These are phyloP conservation scores for Thalassaphorura encarpata DNA, from an alignment of 1,140 invertebrate genomes.

Conservation along the genomic window DNA sequence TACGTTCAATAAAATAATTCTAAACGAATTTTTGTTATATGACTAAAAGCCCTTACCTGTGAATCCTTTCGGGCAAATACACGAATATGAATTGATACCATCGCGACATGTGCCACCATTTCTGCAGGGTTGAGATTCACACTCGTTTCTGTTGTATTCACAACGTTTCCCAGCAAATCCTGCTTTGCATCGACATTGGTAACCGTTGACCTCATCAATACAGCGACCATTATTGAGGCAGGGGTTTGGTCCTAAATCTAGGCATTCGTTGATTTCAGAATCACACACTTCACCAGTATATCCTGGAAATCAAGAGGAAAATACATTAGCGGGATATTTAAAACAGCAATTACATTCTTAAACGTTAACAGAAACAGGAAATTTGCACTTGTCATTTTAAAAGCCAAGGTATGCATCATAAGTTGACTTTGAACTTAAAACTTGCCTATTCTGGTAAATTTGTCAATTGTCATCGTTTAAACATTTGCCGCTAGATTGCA, in stretches of 20 bases:
- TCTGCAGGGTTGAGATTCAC: slow-evolving; percentile 34
- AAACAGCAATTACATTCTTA: no score
- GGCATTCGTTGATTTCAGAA: slow-evolving; percentile 80
- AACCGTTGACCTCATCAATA: slow-evolving; percentile 74
- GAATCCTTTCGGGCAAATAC: slow-evolving; percentile 57
- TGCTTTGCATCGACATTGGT: slow-evolving; percentile 76
- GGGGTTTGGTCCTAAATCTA: slow-evolving; percentile 67
- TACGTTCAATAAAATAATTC: background rate
- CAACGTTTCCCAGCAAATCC: slow-evolving; percentile 60
- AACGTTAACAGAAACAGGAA: no score
- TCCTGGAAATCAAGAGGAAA: no score
- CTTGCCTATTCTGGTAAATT: no score
- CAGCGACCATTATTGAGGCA: slow-evolving; percentile 62
- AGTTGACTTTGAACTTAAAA: no score
- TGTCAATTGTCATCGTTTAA: no score
- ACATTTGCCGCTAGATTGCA: no score
- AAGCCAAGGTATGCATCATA: no score
- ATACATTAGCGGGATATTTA: no score
- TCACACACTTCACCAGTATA: slow-evolving; percentile 78
- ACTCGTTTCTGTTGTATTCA: slow-evolving; percentile 28
- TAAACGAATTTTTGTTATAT: background rate
- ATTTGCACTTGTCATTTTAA: no score
- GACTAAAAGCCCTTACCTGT: slow-evolving; percentile 44
- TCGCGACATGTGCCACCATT: slow-evolving; percentile 61
- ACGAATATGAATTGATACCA: slow-evolving; percentile 52